Base-by-base conservation (phyloP, 1,140 invertebrate genomes). In the Manduca sexta region DNA sequence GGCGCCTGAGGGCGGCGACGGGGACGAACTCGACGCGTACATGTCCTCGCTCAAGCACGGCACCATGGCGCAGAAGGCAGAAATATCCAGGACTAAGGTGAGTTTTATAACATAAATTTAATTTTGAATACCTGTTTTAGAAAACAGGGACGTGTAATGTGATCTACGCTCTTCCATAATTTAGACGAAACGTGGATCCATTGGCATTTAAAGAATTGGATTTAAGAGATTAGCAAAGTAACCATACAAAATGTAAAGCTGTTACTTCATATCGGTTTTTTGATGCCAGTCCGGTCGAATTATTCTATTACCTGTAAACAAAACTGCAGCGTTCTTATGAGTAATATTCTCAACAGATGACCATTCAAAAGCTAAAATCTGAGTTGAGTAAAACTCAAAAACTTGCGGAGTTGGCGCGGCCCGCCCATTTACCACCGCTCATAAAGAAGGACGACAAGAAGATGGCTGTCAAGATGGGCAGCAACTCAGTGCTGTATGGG, bases 341-440 rank as follows among this genome's bases (percentile, higher is more conserved):
- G n/a, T n/a, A n/a, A 26, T 26, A 26, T 26, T 26, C 0, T 26
- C 21, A 26, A 3, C 49, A 91, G 87, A 75, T 89, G 47, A 89
- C 91, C 43, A 87, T 96, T 21, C 86, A 90, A 29, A 91, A 91
- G 48, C 71, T 96, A 1, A 90, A 90, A 63, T 80, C 88, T 26
- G 93, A 97, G 64, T 89, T 94, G 48, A 78, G 80, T 3, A 91
- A 89, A 57, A 69, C 93, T 1, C 81, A 92, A 30, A 91, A 91
- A 49, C 75, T 97, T 12, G 89, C 94, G 0, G 93, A 95, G 56
- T 87, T 97, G 44, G 92, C 94, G 0, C 91, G 92, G 72, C 96
- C 96, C 4, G 88, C 90, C 1, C 83, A 88, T 63, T 74, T 94
- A 13, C 92, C 92, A 7, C 74, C 88, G 15, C 66, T 90, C 0